A percentile compares a stretch with the other conserved stretches of the same genome.
These are phyloP conservation scores for Druon quercuslanigerum DNA, from an alignment of 1,140 invertebrate genomes.

Conservation along the genomic window DNA sequence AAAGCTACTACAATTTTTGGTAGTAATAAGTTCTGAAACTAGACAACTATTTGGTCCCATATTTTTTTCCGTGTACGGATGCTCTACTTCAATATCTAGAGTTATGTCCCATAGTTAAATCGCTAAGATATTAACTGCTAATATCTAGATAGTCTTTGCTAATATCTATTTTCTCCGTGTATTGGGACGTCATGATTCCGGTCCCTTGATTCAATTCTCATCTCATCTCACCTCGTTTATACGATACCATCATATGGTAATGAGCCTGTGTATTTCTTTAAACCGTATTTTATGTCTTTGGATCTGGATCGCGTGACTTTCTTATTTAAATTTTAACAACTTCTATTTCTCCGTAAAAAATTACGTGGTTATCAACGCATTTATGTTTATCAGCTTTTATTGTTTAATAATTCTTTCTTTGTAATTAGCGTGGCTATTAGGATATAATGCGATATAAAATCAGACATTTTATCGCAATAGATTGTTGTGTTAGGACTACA, in stretches of 20 bases:
- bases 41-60: too few relatives aligned
- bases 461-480: not conserved
- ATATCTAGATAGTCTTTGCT: too few relatives aligned
- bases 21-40: too few relatives aligned
- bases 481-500: not conserved
- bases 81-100: too few relatives aligned
- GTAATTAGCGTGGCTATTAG: not conserved
- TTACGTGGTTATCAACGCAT: conserved; percentile 4
- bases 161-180: too few relatives aligned
- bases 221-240: conserved; percentile 17
- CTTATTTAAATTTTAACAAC: conserved; percentile 11
- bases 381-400: not conserved
- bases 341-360: not conserved
- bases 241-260: conserved; percentile 1
- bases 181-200: conserved; percentile 18
- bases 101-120: too few relatives aligned
- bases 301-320: conserved; percentile 21
- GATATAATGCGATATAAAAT: not conserved
- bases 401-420: not conserved
- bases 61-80: too few relatives aligned
- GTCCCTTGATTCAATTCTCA: conserved; percentile 29
- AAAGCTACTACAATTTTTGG: too few relatives aligned
- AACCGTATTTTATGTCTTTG: conserved; percentile 15
- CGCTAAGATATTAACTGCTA: too few relatives aligned
- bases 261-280: conserved; percentile 12